Evolutionary conservation across 2,797 vertebrate species (phyloP).

Genomic region (Distichodus sexfasciatus): DNA sequence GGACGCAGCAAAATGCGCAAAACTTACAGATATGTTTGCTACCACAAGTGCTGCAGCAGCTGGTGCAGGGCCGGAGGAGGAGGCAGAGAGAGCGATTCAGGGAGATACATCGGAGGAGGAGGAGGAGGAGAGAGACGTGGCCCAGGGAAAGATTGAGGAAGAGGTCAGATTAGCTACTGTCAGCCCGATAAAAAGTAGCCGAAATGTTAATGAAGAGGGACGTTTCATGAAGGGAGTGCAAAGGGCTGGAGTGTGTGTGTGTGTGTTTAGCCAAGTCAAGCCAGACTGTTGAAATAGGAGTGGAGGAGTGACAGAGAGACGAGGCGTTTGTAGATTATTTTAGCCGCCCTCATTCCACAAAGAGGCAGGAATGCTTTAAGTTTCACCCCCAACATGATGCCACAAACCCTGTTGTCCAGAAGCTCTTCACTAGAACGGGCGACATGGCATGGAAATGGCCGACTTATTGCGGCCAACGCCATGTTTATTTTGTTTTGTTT

Average conservation of each 20-base stretch:
- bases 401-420: not conserved
- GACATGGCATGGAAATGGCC: slow-evolving; percentile 22
- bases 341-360: not conserved
- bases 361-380: not conserved
- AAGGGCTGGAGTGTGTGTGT: not conserved
- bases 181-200: too few relatives aligned
- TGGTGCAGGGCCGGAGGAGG: not conserved
- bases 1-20: too few relatives aligned
- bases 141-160: too few relatives aligned
- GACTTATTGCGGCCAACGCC: slow-evolving; percentile 1
- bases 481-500: slow-evolving; percentile 25
- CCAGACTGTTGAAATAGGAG: not conserved
- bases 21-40: too few relatives aligned
- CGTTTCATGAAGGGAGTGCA: too few relatives aligned
- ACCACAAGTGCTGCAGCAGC: too few relatives aligned
- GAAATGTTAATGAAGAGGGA: too few relatives aligned
- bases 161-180: too few relatives aligned
- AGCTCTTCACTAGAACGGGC: slow-evolving; percentile 12
- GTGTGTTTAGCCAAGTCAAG: not conserved
- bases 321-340: too few relatives aligned
- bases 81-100: too few relatives aligned
- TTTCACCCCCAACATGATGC: not conserved
- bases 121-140: too few relatives aligned
- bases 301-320: not conserved
- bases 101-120: too few relatives aligned